Evolutionary conservation across 1,140 invertebrate species (phyloP).

Genomic region (Physella acuta): DNA sequence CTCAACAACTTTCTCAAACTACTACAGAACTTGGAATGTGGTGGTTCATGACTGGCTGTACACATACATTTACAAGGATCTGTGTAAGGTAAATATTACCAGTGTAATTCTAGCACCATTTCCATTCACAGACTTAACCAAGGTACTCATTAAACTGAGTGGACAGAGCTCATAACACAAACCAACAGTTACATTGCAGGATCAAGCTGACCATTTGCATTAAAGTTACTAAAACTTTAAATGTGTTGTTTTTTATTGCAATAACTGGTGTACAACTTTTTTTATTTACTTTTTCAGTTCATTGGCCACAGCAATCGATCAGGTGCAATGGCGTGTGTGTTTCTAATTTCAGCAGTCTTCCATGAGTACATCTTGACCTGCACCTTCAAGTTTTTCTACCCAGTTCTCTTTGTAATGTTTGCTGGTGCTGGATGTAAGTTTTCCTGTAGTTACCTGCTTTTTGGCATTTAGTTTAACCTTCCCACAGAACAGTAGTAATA

Average conservation of each 20-base stretch:
- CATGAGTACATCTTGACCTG: slow-evolving; percentile 84
- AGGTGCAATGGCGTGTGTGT: slow-evolving; percentile 65
- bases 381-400: slow-evolving; percentile 82
- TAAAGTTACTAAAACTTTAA: too few species aligned
- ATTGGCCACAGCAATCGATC: slow-evolving; percentile 47
- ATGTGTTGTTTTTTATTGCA: too few species aligned
- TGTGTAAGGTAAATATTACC: slow-evolving; percentile 69
- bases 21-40: slow-evolving; percentile 90
- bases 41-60: slow-evolving; percentile 94
- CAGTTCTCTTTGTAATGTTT: slow-evolving; percentile 73
- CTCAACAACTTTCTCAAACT: slow-evolving; percentile 75
- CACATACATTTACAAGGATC: slow-evolving; percentile 85
- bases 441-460: too few species aligned
- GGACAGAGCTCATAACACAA: too few species aligned
- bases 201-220: too few species aligned
- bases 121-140: too few species aligned
- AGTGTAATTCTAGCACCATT: too few species aligned
- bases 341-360: slow-evolving; percentile 70
- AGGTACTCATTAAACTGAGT: too few species aligned
- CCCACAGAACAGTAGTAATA: too few species aligned
- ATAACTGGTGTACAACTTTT: not conserved
- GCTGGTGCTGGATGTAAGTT: slow-evolving; percentile 60
- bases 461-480: too few species aligned
- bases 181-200: too few species aligned
- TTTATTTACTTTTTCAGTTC: slow-evolving; percentile 48